Evolutionary conservation across 2,113 vertebrate genomes (phyloP).

Genomic region (Cottus gobio): DNA sequence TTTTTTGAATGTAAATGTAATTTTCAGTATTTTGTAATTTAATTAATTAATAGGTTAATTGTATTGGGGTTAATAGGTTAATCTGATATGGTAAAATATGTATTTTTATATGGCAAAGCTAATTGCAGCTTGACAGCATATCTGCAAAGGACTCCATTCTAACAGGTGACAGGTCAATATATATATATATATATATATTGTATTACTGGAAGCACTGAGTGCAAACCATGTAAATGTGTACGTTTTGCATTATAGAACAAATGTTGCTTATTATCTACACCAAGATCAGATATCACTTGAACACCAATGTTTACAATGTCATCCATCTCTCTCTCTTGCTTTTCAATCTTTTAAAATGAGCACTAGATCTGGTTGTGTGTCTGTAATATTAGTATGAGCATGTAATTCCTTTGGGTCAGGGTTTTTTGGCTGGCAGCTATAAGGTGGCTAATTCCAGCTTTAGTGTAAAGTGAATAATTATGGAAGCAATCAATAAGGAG

Average conservation of each 20-base stretch:
- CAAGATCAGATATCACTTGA: not conserved
- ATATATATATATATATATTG: too few species aligned
- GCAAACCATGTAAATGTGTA: not conserved
- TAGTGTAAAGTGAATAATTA: slow-evolving; percentile 79
- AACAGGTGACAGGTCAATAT: not conserved
- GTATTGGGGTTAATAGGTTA: not conserved
- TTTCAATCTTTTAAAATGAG: not conserved
- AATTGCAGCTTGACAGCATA: not conserved
- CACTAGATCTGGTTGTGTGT: slow-evolving; percentile 3
- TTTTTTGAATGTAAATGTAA: not conserved
- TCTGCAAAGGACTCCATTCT: not conserved
- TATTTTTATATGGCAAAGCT: not conserved
- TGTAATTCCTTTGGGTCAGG: slow-evolving; percentile 16
- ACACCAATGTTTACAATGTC: not conserved
- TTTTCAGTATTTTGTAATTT: slow-evolving; percentile 8
- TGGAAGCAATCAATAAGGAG: slow-evolving; percentile 76
- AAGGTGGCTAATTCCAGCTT: slow-evolving; percentile 66
- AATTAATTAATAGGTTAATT: not conserved
- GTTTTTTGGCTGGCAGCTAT: slow-evolving; percentile 44
- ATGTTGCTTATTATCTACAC: not conserved
- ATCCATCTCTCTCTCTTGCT: not conserved
- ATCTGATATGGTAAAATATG: not conserved
- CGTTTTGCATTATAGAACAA: not conserved
- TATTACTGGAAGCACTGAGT: too few species aligned
- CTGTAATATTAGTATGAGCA: slow-evolving; percentile 6